Evolutionary conservation across 2,888 invertebrate species (phyloP), one percentile per base, ranked within the genome.

Genomic region (Orthonychiurus folsomi): DNA sequence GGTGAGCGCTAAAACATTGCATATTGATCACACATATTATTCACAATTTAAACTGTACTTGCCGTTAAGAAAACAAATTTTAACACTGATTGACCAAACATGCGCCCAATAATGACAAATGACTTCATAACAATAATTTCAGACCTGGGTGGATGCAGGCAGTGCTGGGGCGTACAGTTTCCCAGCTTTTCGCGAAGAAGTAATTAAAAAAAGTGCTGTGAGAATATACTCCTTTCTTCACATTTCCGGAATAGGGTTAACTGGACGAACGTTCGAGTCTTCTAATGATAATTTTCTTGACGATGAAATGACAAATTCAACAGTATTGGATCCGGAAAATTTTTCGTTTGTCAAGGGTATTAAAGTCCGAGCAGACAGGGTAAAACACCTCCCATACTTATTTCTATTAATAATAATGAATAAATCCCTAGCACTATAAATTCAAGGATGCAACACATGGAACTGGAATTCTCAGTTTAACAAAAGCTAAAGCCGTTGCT

Each of bases 91-190:
- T 50, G 3, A 50, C 3, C 21, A 20, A 20, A 2, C 21, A 3
- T 50, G 50, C n/a, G 9, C 3, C 9, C 3, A 50, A 50, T 20
- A 3, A 50, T 20, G n/a, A 2, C 3, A 50, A 3, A 3, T 20
- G n/a, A 20, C n/a, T n/a, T n/a, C n/a, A n/a, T n/a, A n/a, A n/a
- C n/a, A n/a, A n/a, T n/a, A n/a, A n/a, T 2, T n/a, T n/a, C 20
- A 55, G 55, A 55, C 55, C n/a, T 55, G 55, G 55, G 55, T 55
- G 55, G 55, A 55, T 55, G 55, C 55, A n/a, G 55, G 55, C n/a
- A 55, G 55, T 15, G 23, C 55, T 12, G 55, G 55, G 12, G 55
- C 55, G 2, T 55, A 55, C 21, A 55, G 24, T 25, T 55, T 55
- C 55, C 55, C 55, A 3, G 55, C 55, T 3, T 55, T 55, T 25